Base-by-base conservation (phyloP, 2,888 invertebrate genomes). In the Caenorhabditis uteleia region DNA sequence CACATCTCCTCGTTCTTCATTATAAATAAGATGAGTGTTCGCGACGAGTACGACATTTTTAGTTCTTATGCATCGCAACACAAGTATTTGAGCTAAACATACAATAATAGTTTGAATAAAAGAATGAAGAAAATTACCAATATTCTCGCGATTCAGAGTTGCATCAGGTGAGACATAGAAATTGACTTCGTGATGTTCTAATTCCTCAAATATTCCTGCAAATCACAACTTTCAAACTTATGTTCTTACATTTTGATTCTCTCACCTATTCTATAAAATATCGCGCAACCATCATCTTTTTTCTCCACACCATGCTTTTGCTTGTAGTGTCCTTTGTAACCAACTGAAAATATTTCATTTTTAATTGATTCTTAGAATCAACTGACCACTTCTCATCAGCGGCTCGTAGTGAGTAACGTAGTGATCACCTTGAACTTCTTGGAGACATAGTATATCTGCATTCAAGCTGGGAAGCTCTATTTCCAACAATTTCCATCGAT, bases 11-110 rank as follows among this genome's bases (percentile, higher is more conserved):
- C 97, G 87, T 72, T 86, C 89, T 0, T 92, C 93, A 86, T 97
- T 97, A 84, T 91, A 98, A 10, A 97, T 86, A 42, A 98, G 86
- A 85, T 98, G 98, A 0, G 97, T 97, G 12, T 93, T 97, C 3
- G 92, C 91, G 1, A 97, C 88, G 47, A 91, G 88, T 36, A 95
- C 40, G 1, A 64, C 27, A 16, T 66, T 49, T 20, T 46, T 42
- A 1, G 76, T 77, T 18, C 26, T 18, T 56, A 34, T 31, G 23
- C 70, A 58, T 8, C 46, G 34, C 16, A 79, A 59, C 7, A 56
- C 51, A 16, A 72, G n/a, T 7, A 79, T 55, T 65, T 79, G 78
- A 3, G 61, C 77, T 70, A 44, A 34, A 56, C 44, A 39, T 39
- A 6, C 7, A 34, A 23, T 39, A 39, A 39, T 16, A 49, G 3